phyloP scores from a whole-genome alignment of 2,888 invertebrate genomes.

The Tineola bisselliella region DNA sequence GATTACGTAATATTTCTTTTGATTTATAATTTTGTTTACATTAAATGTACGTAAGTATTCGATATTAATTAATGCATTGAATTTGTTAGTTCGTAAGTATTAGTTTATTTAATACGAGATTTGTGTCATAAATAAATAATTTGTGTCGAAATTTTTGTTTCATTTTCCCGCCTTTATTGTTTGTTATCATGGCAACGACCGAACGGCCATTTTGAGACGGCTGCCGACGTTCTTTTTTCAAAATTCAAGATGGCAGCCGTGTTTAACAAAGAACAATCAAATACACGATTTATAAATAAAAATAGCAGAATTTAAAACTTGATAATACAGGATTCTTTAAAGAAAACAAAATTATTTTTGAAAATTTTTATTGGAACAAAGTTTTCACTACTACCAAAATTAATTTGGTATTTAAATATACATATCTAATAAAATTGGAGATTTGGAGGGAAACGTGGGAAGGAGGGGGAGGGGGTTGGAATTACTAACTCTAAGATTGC shows the following conservation, averaged over 20 bases:
- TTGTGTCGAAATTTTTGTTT: not conserved
- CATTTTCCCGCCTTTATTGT: constrained; percentile 20
- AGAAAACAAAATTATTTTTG: not conserved
- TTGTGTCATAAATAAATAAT: constrained; percentile 41
- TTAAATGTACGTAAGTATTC: not conserved
- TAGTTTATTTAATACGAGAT: constrained; percentile 44
- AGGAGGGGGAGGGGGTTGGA: not conserved
- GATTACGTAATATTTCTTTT: too few species aligned
- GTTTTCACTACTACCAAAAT: constrained; percentile 44
- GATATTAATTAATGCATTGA: constrained; percentile 23
- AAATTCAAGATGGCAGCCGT: too few species aligned
- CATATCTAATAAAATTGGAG: constrained; percentile 20
- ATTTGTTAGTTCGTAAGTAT: constrained; percentile 37
- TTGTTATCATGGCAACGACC: too few species aligned
- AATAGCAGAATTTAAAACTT: too few species aligned
- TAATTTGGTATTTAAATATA: constrained; percentile 53
- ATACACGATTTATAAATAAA: too few species aligned
- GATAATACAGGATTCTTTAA: constrained; percentile 21
- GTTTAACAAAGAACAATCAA: too few species aligned
- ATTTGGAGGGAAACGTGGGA: too few species aligned
- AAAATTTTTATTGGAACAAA: constrained; percentile 50
- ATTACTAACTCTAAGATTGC: constrained; percentile 56
- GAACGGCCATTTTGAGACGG: too few species aligned
- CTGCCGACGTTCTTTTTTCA: too few species aligned
- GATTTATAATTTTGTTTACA: not conserved